Evolutionary conservation across 2,113 vertebrate genomes (phyloP).

Genomic region (Brachionichthys hirsutus): DNA sequence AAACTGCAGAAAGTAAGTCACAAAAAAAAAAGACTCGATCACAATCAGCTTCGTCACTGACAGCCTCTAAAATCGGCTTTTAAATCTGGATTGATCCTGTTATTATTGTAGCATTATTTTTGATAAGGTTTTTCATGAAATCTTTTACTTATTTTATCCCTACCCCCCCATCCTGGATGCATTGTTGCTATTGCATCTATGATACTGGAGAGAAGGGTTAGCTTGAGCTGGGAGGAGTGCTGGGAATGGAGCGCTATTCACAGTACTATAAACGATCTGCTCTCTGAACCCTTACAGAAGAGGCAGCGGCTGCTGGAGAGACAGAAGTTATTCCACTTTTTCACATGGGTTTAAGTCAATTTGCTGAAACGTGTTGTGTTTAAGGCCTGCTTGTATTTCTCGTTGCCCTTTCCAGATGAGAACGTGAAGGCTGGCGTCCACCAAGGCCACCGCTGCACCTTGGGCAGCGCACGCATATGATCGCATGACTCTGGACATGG

Average conservation of each 20-base stretch:
- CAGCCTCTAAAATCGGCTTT: not conserved
- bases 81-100: too few species aligned
- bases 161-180: too few species aligned
- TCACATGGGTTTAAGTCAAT: constrained; percentile 5
- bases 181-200: constrained; percentile 52
- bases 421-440: constrained; percentile 85
- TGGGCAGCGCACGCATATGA: constrained; percentile 90
- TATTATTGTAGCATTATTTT: too few species aligned
- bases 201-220: constrained; percentile 43
- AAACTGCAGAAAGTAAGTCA: constrained; percentile 70
- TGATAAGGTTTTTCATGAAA: too few species aligned
- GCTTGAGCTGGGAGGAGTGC: constrained; percentile 46
- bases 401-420: constrained; percentile 82
- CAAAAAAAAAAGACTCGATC: not conserved
- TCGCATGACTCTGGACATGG: constrained; percentile 99
- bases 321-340: not conserved
- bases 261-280: constrained; percentile 26
- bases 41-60: not conserved
- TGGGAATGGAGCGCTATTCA: constrained; percentile 42
- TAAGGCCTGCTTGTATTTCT: constrained; percentile 8
- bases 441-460: constrained; percentile 85
- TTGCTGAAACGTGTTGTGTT: constrained; percentile 7
- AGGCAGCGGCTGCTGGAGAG: constrained; percentile 18
- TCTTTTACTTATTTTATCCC: too few species aligned
- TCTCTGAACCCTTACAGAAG: constrained; percentile 32